Percentiles rank a stretch among this genome's conserved stretches.
These are phyloP conservation scores for Vesta saturnalis DNA, from an alignment of 2,888 invertebrate genomes.

Conservation along the genomic window DNA sequence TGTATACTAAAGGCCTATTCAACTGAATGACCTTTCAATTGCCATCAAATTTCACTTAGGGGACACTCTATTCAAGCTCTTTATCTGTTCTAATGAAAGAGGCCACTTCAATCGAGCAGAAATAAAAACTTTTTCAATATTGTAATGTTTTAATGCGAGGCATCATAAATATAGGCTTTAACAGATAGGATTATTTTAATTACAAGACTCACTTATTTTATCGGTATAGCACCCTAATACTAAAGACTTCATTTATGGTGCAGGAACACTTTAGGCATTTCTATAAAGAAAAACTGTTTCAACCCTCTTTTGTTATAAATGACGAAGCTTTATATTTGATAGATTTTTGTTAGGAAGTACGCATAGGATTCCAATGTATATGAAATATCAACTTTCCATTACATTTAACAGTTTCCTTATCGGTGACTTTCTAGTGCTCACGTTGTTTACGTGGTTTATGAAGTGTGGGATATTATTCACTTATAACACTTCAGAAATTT, in stretches of 20 bases:
- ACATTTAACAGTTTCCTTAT: background rate
- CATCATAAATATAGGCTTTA: background rate
- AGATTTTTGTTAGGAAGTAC: background rate
- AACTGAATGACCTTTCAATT: conserved; percentile 2
- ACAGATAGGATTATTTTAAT: too few relatives aligned
- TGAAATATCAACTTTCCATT: conserved; percentile 1
- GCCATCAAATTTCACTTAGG: conserved; percentile 2
- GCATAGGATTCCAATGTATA: background rate
- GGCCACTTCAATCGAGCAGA: conserved; percentile 6
- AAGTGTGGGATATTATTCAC: background rate
- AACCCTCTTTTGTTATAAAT: background rate
- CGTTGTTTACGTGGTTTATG: background rate
- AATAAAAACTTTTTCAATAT: background rate
- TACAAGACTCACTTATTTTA: too few relatives aligned
- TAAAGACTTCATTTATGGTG: too few relatives aligned
- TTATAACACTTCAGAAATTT: background rate
- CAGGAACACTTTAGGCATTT: too few relatives aligned
- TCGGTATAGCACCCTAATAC: too few relatives aligned
- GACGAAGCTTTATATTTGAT: background rate
- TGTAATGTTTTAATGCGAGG: too few relatives aligned
- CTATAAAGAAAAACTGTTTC: too few relatives aligned
- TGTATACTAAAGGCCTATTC: background rate
- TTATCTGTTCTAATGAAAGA: conserved; percentile 4
- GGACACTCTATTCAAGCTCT: conserved; percentile 4
- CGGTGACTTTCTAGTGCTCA: background rate